A percentile compares a stretch with the other conserved stretches of the same genome.
Conservation (phyloP, 2,888 invertebrate species). For the Brachyopa scutellaris region DNA sequence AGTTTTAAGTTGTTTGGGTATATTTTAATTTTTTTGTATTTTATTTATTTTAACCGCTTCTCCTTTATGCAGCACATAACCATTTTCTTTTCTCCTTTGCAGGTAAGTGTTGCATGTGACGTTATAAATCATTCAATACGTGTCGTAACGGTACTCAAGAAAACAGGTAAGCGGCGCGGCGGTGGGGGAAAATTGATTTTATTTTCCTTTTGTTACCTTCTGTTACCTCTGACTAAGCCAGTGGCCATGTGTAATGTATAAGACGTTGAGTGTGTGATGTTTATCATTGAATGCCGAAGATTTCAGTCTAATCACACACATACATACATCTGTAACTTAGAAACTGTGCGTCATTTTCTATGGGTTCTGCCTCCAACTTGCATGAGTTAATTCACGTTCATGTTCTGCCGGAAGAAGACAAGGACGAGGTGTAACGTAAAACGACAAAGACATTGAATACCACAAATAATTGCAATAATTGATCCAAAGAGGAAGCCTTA, state of each 20-base stretch:
- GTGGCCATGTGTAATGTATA: neutral
- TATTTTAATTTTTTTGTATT: conserved; percentile 6
- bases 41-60: neutral
- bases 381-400: too few species aligned
- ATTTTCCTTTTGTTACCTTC: neutral
- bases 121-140: conserved; percentile 31
- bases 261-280: conserved; percentile 1
- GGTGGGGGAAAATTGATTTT: conserved; percentile 11
- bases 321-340: neutral
- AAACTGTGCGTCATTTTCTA: conserved; percentile 7
- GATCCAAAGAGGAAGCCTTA: conserved; percentile 45
- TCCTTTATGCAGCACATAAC: conserved; percentile 13
- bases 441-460: conserved; percentile 42
- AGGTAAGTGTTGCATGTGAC: conserved; percentile 60
- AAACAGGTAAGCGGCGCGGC: conserved; percentile 23
- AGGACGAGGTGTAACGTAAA: neutral
- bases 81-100: conserved; percentile 29
- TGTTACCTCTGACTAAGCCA: neutral
- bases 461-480: conserved; percentile 63
- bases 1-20: neutral
- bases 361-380: too few species aligned
- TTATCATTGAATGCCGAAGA: conserved; percentile 1
- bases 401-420: neutral
- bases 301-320: neutral
- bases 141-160: neutral